phyloP scores from a whole-genome alignment of 1,140 invertebrate species.

The Campoletis sonorensis region DNA sequence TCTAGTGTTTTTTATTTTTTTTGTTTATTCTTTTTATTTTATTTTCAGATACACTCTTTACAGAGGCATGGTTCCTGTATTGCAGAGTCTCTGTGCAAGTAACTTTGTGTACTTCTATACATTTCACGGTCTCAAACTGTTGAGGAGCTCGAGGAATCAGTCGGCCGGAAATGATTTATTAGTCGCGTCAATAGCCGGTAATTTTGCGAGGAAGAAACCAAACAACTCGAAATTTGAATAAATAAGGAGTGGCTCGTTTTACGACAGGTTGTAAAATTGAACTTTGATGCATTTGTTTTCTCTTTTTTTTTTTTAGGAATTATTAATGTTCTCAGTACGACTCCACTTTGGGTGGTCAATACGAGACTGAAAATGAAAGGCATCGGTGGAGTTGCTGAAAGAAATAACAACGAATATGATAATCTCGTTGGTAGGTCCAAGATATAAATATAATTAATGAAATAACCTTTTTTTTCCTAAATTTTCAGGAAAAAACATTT shows the following conservation, averaged over 20 bases:
- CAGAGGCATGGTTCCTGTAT: constrained; percentile 87
- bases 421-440: constrained; percentile 76
- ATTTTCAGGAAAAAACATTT: not conserved
- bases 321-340: constrained; percentile 90
- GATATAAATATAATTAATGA: not conserved
- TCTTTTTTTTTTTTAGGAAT: constrained; percentile 76
- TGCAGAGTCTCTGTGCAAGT: constrained; percentile 89
- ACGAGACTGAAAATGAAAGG: constrained; percentile 89
- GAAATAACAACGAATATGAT: constrained; percentile 70
- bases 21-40: constrained; percentile 65
- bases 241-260: not conserved
- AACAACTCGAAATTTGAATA: constrained; percentile 4
- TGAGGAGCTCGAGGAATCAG: constrained; percentile 74
- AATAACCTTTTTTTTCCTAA: too few relatives aligned
- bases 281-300: not conserved
- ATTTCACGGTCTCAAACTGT: constrained; percentile 88
- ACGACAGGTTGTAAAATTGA: too few relatives aligned
- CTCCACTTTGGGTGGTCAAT: constrained; percentile 94
- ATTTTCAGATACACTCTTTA: constrained; percentile 85
- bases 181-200: constrained; percentile 87
- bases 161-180: constrained; percentile 86
- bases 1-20: too few relatives aligned
- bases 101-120: constrained; percentile 97
- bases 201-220: not conserved
- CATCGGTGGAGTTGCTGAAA: constrained; percentile 57